phyloP scores from a whole-genome alignment of 2,888 invertebrate genomes.

The Sisyra nigra region DNA sequence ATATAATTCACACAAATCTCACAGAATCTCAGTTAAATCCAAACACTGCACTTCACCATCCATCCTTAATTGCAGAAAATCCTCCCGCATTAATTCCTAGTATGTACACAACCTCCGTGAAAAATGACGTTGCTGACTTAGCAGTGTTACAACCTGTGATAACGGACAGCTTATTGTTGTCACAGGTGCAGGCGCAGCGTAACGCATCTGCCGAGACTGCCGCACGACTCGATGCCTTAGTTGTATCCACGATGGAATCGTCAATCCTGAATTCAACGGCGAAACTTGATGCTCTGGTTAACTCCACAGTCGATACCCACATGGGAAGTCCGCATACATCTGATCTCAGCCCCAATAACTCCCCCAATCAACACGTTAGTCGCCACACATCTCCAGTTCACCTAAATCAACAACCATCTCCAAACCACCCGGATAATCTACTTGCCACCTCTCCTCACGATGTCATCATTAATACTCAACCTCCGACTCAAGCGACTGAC shows the following conservation, averaged over 20 bases:
- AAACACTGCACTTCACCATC: neutral
- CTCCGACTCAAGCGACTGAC: slow-evolving; percentile 13
- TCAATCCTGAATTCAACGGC: slow-evolving; percentile 2
- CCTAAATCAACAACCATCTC: neutral
- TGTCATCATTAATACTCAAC: slow-evolving; percentile 25
- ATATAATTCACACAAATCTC: slow-evolving; percentile 3
- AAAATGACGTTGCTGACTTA: too few relatives aligned
- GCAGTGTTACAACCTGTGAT: neutral
- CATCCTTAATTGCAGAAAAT: too few relatives aligned
- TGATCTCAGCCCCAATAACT: neutral
- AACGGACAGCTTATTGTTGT: slow-evolving; percentile 5
- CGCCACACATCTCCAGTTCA: slow-evolving; percentile 7
- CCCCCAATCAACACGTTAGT: neutral
- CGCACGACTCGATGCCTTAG: slow-evolving; percentile 1
- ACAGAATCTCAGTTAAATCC: neutral
- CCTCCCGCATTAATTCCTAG: neutral
- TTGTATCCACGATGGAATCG: neutral
- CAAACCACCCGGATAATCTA: slow-evolving; percentile 16
- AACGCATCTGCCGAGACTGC: neutral
- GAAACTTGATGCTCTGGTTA: slow-evolving; percentile 43
- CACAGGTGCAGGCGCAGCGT: slow-evolving; percentile 5
- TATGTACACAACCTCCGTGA: neutral
- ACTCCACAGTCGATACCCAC: slow-evolving; percentile 35
- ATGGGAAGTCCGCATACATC: slow-evolving; percentile 25
- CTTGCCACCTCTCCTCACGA: slow-evolving; percentile 20